Evolutionary conservation across 2,888 invertebrate genomes (phyloP), one percentile per base, ranked within the genome.

Genomic region (Torymus auratus): DNA sequence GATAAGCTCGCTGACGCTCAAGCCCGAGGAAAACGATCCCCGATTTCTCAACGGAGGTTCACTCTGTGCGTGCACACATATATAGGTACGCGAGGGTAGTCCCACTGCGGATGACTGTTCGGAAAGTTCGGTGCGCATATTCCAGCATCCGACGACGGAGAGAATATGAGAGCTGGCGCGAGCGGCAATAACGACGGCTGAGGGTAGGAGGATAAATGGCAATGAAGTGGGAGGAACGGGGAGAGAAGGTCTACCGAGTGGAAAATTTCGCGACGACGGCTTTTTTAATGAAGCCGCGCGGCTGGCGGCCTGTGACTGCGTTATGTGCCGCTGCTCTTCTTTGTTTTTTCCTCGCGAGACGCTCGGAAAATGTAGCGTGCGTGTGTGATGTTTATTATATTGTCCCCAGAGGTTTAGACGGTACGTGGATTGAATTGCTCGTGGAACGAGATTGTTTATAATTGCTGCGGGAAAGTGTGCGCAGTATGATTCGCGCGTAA

Each of bases 31-130:
- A 79, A 79, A 41, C 74, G 70, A 52, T 64, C 70, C 58, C 5
- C 79, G 79, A 80, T 75, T 80, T 80, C 79, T 74, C 79, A 80
- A 41, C 64, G 64, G 70, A 69, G 64, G 58, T 62, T 41, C 60
- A 28, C 64, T n/a, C n/a, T n/a, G n/a, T 5, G 60, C 11, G 53
- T 23, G 7, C 41, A 41, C 41, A 41, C 7, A 41, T 7, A 41
- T 53, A 55, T 56, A 3, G 15, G 78, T 12, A 13, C 11, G 23
- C 5, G n/a, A 23, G 10, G 41, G 74, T n/a, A n/a, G n/a, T 74
- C 79, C 74, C 74, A 69, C 17, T 53, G 74, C 79, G 70, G 62
- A 61, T 56, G 73, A 79, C 69, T 69, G 41, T 80, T 80, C 41
- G 74, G 52, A 80, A 80, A 80, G 70, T 80, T 74, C 64, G n/a